Base-by-base conservation (phyloP, 2,797 vertebrate species). In the Melanogrammus aeglefinus region DNA sequence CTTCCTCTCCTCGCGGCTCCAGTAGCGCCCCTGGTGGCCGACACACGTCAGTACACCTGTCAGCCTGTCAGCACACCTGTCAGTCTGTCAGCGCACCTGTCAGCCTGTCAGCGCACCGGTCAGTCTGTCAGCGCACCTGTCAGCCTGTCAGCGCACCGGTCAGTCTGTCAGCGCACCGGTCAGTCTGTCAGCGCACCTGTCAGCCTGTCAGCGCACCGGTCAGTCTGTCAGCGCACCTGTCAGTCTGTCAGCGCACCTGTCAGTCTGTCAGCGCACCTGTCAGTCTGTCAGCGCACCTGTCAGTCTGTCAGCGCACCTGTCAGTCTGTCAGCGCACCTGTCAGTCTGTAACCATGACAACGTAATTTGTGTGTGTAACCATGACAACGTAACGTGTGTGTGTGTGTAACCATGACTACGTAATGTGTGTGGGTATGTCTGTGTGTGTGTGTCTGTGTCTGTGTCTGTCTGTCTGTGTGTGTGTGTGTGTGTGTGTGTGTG, bases 1-100 rank as follows among this genome's bases (percentile, higher is more conserved):
- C 86, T 96, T 96, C 21, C 96, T 91, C 85, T 96, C 95, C 80
- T 95, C 96, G 78, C 94, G 95, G 91, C 95, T 96, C 96, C 96
- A 96, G 87, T 96, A 96, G 7, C 96, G 94, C 0, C 96, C 96
- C 92, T 90, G 83, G 57, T 63, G 57, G 57, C n/a, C 1, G 21
- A 63, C 57, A 24, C 21, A 21, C n/a, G 57, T 63, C 12, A n/a
- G 57, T 6, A 57, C 66, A 69, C 7, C 24, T n/a, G 72, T 72
- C 14, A 10, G 36, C 18, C 51, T 63, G 44, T 24, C 27, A n/a
- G 44, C 0, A 24, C 35, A 7, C 7, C 27, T 72, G 2, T 71
- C 69, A 4, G 24, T 39, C 41, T 36, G 35, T 36, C 35, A 36
- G 35, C 6, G 6, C 35, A 36, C 35, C 35, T 36, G 35, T 36